These are phyloP conservation scores for Coptodon rendalli DNA, from an alignment of 2,113 vertebrate species.

Conservation along the genomic window DNA sequence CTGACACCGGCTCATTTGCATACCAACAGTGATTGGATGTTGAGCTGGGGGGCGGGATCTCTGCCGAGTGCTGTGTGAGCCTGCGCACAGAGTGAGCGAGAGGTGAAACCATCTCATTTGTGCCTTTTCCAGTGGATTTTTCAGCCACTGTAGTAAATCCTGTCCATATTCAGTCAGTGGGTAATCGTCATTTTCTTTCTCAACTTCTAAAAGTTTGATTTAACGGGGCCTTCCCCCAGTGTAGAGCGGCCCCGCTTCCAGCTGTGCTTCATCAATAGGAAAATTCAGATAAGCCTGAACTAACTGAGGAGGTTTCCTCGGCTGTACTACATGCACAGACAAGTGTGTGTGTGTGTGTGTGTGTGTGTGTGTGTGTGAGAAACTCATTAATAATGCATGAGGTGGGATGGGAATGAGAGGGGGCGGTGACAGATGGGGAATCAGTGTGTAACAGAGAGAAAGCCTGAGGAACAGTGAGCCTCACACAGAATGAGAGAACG, in stretches of 20 bases:
- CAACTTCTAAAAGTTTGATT: neutral
- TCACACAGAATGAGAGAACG: neutral
- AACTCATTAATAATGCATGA: slow-evolving; percentile 70
- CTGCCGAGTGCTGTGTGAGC: neutral
- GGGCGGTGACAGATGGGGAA: slow-evolving; percentile 65
- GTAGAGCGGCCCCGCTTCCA: neutral
- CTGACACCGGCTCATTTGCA: neutral
- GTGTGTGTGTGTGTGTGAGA: neutral
- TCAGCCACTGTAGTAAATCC: neutral
- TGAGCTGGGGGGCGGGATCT: neutral
- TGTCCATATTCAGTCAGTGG: neutral
- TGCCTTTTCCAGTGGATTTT: neutral
- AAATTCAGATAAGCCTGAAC: neutral
- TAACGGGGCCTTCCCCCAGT: neutral
- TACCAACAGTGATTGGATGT: neutral
- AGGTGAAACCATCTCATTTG: neutral
- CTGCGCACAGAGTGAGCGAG: neutral
- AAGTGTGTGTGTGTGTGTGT: neutral
- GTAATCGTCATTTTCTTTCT: neutral
- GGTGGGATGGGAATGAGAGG: slow-evolving; percentile 60
- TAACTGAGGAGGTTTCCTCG: slow-evolving; percentile 6
- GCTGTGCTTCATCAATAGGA: slow-evolving; percentile 5
- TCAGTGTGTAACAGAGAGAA: slow-evolving; percentile 14
- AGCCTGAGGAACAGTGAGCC: neutral
- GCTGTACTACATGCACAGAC: neutral